These are phyloP conservation scores for Lutraria rhynchaena DNA, from an alignment of 1,140 invertebrate species.

Conservation along the genomic window DNA sequence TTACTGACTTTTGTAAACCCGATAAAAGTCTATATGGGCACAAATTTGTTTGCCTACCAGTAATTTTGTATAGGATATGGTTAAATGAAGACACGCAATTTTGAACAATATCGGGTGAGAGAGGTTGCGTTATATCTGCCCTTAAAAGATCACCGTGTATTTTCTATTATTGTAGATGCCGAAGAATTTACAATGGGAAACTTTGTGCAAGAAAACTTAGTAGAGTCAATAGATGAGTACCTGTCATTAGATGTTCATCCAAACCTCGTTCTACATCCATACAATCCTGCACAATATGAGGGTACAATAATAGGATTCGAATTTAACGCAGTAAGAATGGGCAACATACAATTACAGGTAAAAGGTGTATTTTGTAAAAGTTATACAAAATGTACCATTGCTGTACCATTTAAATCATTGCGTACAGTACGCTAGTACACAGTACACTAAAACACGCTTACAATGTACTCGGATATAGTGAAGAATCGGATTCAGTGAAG, in stretches of 20 bases:
- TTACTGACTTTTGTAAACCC: too few species aligned
- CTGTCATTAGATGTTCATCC: background rate
- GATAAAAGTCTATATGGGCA: too few species aligned
- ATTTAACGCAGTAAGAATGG: conserved; percentile 10
- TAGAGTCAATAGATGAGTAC: background rate
- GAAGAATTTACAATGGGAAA: conserved; percentile 20
- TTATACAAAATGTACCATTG: background rate
- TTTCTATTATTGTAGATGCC: conserved; percentile 20
- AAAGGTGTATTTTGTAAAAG: background rate
- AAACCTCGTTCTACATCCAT: background rate
- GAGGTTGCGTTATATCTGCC: too few species aligned
- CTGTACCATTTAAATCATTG: background rate
- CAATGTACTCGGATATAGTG: background rate
- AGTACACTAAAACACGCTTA: background rate
- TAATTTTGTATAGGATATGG: too few species aligned
- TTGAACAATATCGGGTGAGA: too few species aligned
- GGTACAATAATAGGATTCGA: conserved; percentile 16
- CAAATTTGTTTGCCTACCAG: too few species aligned
- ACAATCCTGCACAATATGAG: background rate
- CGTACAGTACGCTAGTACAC: background rate
- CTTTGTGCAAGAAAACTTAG: background rate
- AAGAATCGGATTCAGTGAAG: too few species aligned
- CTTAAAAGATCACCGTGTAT: too few species aligned
- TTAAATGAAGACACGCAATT: too few species aligned
- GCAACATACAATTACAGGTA: background rate